A percentile compares a stretch with the other conserved stretches of the same genome.
Conservation (phyloP, 2,888 invertebrate species). For the Cyaniris semiargus region DNA sequence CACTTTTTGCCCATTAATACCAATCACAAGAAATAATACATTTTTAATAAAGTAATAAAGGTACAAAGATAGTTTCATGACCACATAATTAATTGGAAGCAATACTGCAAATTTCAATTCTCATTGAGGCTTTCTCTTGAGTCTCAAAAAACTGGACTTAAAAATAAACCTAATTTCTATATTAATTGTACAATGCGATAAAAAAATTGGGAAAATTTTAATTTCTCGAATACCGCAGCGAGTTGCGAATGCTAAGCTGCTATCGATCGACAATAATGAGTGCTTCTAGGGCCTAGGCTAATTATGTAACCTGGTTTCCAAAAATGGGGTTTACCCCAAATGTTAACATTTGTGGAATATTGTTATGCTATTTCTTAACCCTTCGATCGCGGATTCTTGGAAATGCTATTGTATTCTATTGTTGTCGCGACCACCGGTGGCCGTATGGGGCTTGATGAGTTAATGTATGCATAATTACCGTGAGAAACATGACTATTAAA, state of each 20-base stretch:
- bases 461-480: neutral
- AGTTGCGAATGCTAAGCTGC: neutral
- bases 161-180: neutral
- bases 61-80: neutral
- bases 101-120: neutral
- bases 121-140: neutral
- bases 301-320: neutral
- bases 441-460: too few relatives aligned
- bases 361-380: neutral
- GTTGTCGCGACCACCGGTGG: too few relatives aligned
- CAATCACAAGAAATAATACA: neutral
- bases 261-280: slow-evolving; percentile 11
- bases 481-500: neutral
- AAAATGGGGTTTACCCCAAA: slow-evolving; percentile 1
- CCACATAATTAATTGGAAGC: neutral
- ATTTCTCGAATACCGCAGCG: neutral
- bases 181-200: neutral
- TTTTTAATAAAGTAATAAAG: neutral
- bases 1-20: neutral
- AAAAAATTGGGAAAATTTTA: neutral
- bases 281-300: neutral
- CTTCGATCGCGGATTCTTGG: too few relatives aligned
- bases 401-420: too few relatives aligned
- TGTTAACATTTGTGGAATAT: neutral
- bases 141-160: neutral